Evolutionary conservation across 2,888 invertebrate genomes (phyloP), one percentile per base, ranked within the genome.

Genomic region (Hyalella azteca): DNA sequence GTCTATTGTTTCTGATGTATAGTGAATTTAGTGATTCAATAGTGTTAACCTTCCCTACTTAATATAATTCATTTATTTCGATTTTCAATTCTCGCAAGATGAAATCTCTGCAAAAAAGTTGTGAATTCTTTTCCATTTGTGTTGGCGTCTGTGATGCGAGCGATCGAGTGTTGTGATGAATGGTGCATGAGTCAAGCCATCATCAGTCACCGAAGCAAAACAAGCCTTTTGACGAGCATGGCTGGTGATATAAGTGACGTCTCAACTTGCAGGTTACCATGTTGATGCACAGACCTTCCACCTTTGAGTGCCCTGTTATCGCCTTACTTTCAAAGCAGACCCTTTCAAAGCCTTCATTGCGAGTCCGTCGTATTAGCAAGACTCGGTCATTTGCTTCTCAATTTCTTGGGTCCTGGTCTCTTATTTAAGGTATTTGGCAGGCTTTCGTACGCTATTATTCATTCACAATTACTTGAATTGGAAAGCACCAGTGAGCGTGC

Each of bases 261-360:
- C 60, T 2, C 7, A 3, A 36, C 36, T 5, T 15, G 36, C 29
- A 9, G 54, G 54, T 66, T 66, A 19, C 66, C 36, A 66, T 66
- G 36, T 13, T 19, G 36, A 66, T 36, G 36, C 9, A 36, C 19
- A 15, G 26, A 36, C 36, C 11, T 36, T 36, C 19, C 19, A 66
- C 9, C 29, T 66, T 15, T 4, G 36, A n/a, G 66, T 66, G 22
- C 22, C 32, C 59, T 66, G 66, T 66, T 66, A 29, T 66, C 15
- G n/a, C 36, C 39, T 66, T 39, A 66, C 19, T 29, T 66, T 66
- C 66, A 66, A 66, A 66, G 66, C 15, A 66, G 36, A 15, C 36
- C 9, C 66, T 32, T 29, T 66, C 32, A 66, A 66, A 66, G 36
- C 36, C 66, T 66, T 66, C 66, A 66, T 66, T 66, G 36, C 22